A percentile compares a stretch with the other conserved stretches of the same genome.
These are phyloP conservation scores for Mormoops blainvillei DNA, from an alignment of 2,113 vertebrate species.

Conservation along the genomic window DNA sequence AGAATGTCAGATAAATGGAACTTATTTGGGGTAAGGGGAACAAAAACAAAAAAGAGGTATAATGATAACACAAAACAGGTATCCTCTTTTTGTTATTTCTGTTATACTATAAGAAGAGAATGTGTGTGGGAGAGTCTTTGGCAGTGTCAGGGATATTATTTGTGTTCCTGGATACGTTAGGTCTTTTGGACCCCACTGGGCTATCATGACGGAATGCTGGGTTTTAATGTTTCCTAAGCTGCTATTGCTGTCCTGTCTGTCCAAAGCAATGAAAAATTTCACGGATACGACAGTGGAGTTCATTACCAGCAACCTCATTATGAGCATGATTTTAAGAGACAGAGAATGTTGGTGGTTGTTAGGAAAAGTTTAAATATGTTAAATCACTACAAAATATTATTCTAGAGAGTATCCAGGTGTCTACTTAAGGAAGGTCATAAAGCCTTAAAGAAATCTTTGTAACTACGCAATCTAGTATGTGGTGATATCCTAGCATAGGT, in stretches of 20 bases:
- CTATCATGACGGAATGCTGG: neutral
- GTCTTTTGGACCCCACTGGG: neutral
- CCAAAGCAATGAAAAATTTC: neutral
- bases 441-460: conserved; percentile 28
- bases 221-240: conserved; percentile 19
- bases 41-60: neutral
- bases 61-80: neutral
- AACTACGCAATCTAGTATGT: neutral
- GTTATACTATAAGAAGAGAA: neutral
- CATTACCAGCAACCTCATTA: neutral
- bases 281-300: neutral
- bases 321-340: neutral
- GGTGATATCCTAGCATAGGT: neutral
- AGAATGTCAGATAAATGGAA: neutral
- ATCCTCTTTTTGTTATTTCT: conserved; percentile 9
- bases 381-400: neutral
- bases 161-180: neutral
- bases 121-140: neutral
- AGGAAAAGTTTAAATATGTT: neutral
- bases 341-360: neutral
- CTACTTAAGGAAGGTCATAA: neutral
- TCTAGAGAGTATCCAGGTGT: neutral
- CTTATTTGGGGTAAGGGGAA: neutral
- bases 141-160: neutral
- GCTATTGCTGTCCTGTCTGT: neutral